phyloP scores from a whole-genome alignment of 2,888 invertebrate species.

The Pardosa pseudoannulata region DNA sequence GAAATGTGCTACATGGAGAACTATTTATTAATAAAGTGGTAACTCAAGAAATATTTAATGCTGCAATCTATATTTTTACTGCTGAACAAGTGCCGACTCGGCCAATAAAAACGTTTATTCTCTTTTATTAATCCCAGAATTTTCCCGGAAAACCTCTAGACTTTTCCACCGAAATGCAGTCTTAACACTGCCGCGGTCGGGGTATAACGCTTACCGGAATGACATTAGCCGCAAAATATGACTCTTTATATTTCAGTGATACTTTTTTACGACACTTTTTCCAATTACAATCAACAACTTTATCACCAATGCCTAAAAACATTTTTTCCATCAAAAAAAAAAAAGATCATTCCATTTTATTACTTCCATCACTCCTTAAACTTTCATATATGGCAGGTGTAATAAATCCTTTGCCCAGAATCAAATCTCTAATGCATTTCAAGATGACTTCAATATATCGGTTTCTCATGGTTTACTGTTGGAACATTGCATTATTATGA shows the following conservation, averaged over 20 bases:
- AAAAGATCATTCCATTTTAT: background rate
- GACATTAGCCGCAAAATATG: background rate
- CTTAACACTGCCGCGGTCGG: too few relatives aligned
- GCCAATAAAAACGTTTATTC: too few relatives aligned
- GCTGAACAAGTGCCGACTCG: too few relatives aligned
- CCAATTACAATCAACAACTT: background rate
- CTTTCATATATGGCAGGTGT: background rate
- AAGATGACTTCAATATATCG: background rate
- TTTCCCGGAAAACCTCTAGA: too few relatives aligned
- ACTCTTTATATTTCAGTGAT: background rate
- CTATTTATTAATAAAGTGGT: too few relatives aligned
- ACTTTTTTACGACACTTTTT: background rate
- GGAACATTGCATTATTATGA: background rate
- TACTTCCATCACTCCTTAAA: slow-evolving; percentile 2
- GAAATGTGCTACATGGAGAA: too few relatives aligned
- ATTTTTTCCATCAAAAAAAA: slow-evolving; percentile 7
- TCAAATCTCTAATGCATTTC: slow-evolving; percentile 4
- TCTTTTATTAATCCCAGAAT: too few relatives aligned
- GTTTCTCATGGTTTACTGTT: background rate
- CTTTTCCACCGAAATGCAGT: too few relatives aligned
- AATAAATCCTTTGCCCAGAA: background rate
- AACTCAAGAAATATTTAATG: too few relatives aligned
- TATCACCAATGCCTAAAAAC: background rate
- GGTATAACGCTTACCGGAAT: too few relatives aligned
- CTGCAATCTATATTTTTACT: too few relatives aligned